phyloP scores from a whole-genome alignment of 2,113 vertebrate genomes.

The Oophaga pumilio region DNA sequence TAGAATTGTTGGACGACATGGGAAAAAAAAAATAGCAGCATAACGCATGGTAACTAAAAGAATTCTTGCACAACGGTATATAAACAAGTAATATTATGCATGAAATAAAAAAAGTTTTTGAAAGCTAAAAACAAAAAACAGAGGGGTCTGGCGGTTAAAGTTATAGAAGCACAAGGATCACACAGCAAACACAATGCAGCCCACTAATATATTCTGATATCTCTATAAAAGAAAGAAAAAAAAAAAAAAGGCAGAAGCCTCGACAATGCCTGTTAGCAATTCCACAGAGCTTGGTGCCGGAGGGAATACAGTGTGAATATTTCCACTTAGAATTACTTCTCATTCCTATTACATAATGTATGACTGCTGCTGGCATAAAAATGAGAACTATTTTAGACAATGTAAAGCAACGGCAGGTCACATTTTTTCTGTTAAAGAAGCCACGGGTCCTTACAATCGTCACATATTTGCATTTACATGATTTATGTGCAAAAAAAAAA shows the following conservation, averaged over 20 bases:
- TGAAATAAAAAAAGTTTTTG: not conserved
- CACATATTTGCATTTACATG: not conserved
- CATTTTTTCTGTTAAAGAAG: not conserved
- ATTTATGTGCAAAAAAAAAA: not conserved
- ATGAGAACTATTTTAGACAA: not conserved
- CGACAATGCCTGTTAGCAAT: slow-evolving; percentile 33
- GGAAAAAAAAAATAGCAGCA: not conserved
- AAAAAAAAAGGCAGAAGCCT: not conserved
- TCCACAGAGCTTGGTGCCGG: slow-evolving; percentile 10
- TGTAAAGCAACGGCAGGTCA: not conserved
- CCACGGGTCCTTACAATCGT: not conserved
- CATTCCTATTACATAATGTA: slow-evolving; percentile 40
- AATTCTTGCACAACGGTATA: too few species aligned
- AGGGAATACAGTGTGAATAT: slow-evolving; percentile 17
- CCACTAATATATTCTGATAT: slow-evolving; percentile 35
- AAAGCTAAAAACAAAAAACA: not conserved
- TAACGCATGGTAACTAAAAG: too few species aligned
- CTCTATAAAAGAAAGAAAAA: not conserved
- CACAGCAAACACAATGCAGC: not conserved
- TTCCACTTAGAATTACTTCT: slow-evolving; percentile 26
- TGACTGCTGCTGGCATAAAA: not conserved
- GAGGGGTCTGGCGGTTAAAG: not conserved
- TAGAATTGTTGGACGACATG: not conserved
- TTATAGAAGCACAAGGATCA: not conserved
- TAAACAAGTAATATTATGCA: not conserved